These are phyloP conservation scores for Steatornis caripensis DNA, from an alignment of 2,113 vertebrate genomes.

Conservation along the genomic window DNA sequence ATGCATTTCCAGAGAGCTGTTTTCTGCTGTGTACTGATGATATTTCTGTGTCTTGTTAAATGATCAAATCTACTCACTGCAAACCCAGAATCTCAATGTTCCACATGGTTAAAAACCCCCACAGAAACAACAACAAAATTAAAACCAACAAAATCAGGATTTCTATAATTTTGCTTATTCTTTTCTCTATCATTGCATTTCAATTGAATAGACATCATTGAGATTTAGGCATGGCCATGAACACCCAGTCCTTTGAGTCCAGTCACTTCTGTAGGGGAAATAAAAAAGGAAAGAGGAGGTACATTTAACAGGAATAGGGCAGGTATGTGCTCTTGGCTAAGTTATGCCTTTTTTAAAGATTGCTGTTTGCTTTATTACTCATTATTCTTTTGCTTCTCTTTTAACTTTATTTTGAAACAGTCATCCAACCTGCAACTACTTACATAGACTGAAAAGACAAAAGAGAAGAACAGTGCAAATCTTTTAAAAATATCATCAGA, in stretches of 20 bases:
- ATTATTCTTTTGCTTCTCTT: background rate
- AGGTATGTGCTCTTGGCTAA: background rate
- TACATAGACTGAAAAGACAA: accelerated
- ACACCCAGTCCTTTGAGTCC: background rate
- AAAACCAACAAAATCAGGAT: background rate
- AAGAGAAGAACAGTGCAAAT: background rate
- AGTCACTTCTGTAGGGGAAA: background rate
- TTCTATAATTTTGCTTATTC: background rate
- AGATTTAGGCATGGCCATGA: background rate
- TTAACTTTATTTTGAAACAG: background rate
- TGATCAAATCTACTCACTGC: background rate
- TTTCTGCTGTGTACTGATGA: background rate
- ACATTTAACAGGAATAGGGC: background rate
- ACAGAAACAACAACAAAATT: background rate
- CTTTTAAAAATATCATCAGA: background rate
- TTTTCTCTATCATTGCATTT: background rate
- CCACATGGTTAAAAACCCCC: background rate
- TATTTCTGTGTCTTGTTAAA: background rate
- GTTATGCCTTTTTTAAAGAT: background rate
- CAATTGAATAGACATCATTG: background rate
- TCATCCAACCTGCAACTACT: background rate
- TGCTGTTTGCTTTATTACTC: background rate
- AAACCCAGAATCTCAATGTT: background rate
- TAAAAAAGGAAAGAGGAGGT: background rate
- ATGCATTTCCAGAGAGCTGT: background rate